These are phyloP conservation scores for Cynocephalus volans DNA, from an alignment of 2,113 vertebrate genomes.

Conservation along the genomic window DNA sequence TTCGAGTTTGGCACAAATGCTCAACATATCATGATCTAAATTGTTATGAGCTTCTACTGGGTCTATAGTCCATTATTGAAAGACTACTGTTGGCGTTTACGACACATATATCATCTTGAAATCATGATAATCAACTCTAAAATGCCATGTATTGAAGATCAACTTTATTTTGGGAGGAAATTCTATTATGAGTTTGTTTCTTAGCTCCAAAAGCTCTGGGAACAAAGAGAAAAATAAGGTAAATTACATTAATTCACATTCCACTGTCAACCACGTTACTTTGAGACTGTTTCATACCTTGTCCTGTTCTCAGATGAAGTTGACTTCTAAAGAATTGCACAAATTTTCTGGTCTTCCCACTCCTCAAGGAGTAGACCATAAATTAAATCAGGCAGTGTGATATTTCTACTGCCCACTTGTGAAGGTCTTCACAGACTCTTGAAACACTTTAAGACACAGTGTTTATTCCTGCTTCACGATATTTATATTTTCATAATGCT, in stretches of 20 bases:
- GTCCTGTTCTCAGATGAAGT: conserved; percentile 77
- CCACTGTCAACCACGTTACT: conserved; percentile 67
- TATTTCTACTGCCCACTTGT: conserved; percentile 84
- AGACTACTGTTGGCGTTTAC: background rate
- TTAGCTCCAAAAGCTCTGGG: conserved; percentile 65
- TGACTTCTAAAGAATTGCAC: conserved; percentile 78
- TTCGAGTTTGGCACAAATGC: background rate
- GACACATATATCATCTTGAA: background rate
- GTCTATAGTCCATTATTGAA: background rate
- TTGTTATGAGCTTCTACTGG: background rate
- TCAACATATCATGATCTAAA: background rate
- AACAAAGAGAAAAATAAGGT: conserved; percentile 65
- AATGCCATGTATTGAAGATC: background rate
- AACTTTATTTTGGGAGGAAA: conserved; percentile 49
- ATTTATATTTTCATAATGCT: conserved; percentile 84
- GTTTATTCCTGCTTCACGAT: conserved; percentile 84
- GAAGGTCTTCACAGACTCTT: conserved; percentile 83
- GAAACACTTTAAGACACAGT: conserved; percentile 78
- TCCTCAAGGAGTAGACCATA: conserved; percentile 73
- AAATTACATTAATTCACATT: conserved; percentile 71
- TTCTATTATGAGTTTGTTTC: conserved; percentile 54
- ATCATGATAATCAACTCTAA: conserved; percentile 1
- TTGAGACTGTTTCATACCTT: conserved; percentile 76
- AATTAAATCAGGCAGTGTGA: conserved; percentile 81
- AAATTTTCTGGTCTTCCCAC: conserved; percentile 72